Conservation (phyloP, 2,888 invertebrate genomes). For the Drosophila mayaguana region DNA sequence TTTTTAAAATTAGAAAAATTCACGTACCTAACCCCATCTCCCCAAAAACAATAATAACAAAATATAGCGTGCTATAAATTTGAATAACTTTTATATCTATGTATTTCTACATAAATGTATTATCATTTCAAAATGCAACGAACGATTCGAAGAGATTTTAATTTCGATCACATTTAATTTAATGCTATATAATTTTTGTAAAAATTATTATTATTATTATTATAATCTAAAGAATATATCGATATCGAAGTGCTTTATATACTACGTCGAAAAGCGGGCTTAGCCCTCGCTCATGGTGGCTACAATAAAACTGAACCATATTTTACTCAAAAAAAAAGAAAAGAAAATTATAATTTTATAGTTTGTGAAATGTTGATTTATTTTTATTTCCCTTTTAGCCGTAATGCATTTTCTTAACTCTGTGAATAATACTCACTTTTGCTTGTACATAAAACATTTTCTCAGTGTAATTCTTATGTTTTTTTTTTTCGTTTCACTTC, state of each 20-base stretch:
- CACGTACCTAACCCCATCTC: slow-evolving; percentile 46
- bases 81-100: slow-evolving; percentile 21
- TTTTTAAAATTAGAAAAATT: slow-evolving; percentile 84
- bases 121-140: slow-evolving; percentile 43
- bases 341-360: slow-evolving; percentile 21
- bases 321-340: slow-evolving; percentile 15
- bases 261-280: slow-evolving; percentile 38
- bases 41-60: slow-evolving; percentile 20
- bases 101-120: slow-evolving; percentile 39
- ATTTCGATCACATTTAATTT: slow-evolving; percentile 23
- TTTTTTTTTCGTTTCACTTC: neutral
- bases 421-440: slow-evolving; percentile 14
- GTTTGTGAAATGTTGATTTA: slow-evolving; percentile 19
- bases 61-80: slow-evolving; percentile 57
- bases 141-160: slow-evolving; percentile 50
- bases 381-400: slow-evolving; percentile 6
- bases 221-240: slow-evolving; percentile 12
- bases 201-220: slow-evolving; percentile 44
- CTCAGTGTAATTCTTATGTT: slow-evolving; percentile 76
- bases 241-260: slow-evolving; percentile 50
- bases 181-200: slow-evolving; percentile 52
- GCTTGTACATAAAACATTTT: slow-evolving; percentile 60
- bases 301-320: slow-evolving; percentile 62
- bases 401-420: slow-evolving; percentile 1
- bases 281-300: slow-evolving; percentile 48